A percentile compares a stretch with the other conserved stretches of the same genome.
These are phyloP conservation scores for Pheosia gnoma DNA, from an alignment of 2,888 invertebrate species.

Conservation along the genomic window DNA sequence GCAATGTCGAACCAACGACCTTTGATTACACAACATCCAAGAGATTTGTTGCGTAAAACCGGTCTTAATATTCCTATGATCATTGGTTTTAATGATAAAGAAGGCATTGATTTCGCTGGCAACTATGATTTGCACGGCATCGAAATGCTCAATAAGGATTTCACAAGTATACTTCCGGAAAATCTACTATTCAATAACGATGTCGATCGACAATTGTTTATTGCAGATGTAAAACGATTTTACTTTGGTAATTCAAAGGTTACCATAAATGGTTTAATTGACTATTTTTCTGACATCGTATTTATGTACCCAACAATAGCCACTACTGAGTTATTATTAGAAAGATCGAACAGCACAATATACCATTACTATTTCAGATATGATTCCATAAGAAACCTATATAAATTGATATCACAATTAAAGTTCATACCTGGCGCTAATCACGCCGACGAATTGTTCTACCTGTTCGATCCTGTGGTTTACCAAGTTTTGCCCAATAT, in stretches of 20 bases:
- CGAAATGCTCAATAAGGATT: conserved; percentile 23
- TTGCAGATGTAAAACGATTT: conserved; percentile 29
- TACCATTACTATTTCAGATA: conserved; percentile 51
- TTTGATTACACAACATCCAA: conserved; percentile 36
- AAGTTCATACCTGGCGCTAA: conserved; percentile 35
- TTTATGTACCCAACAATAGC: conserved; percentile 34
- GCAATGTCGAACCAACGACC: conserved; percentile 17
- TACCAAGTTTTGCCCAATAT: conserved; percentile 22
- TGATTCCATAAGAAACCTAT: conserved; percentile 45
- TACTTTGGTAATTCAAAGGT: conserved; percentile 42
- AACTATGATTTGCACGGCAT: conserved; percentile 33
- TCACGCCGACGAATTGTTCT: conserved; percentile 48
- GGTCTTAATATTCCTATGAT: conserved; percentile 37
- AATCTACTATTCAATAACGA: conserved; percentile 34
- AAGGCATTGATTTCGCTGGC: conserved; percentile 47
- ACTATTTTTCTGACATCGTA: conserved; percentile 50
- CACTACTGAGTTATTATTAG: conserved; percentile 28
- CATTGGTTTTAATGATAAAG: conserved; percentile 50
- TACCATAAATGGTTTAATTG: conserved; percentile 32
- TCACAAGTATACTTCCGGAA: conserved; percentile 37
- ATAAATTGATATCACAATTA: conserved; percentile 35
- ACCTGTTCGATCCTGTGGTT: conserved; percentile 36
- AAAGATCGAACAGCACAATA: conserved; percentile 26
- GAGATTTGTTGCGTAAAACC: conserved; percentile 29
- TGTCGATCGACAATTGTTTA: conserved; percentile 28